phyloP scores from a whole-genome alignment of 2,888 invertebrate genomes.

The Lycia hirtaria region DNA sequence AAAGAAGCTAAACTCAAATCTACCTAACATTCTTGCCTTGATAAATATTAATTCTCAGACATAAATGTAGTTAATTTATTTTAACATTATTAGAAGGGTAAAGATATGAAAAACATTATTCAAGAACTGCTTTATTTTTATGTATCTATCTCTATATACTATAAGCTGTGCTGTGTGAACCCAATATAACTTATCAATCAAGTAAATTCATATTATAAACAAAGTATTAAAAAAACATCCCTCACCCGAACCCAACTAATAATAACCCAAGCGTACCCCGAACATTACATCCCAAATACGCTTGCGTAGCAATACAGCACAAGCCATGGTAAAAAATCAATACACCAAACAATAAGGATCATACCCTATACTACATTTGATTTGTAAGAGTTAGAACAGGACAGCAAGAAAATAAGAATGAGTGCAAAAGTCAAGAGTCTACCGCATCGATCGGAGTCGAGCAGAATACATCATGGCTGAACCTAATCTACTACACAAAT shows the following conservation, averaged over 20 bases:
- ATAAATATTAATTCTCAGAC: too few relatives aligned
- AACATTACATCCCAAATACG: slow-evolving; percentile 39
- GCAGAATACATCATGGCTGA: slow-evolving; percentile 48
- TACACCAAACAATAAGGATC: slow-evolving; percentile 76
- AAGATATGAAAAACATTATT: too few relatives aligned
- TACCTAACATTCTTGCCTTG: too few relatives aligned
- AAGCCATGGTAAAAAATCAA: slow-evolving; percentile 76
- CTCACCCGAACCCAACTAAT: not conserved
- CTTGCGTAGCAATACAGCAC: slow-evolving; percentile 52
- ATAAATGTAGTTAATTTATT: too few relatives aligned
- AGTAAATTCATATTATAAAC: too few relatives aligned
- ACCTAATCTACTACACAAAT: slow-evolving; percentile 41
- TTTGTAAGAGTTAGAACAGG: slow-evolving; percentile 69
- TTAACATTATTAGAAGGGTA: too few relatives aligned
- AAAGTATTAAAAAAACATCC: not conserved
- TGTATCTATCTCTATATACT: too few relatives aligned
- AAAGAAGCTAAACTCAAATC: too few relatives aligned
- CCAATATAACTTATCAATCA: too few relatives aligned
- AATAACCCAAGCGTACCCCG: slow-evolving; percentile 34
- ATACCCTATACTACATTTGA: slow-evolving; percentile 63
- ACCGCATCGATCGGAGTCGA: slow-evolving; percentile 75
- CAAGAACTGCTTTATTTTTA: too few relatives aligned
- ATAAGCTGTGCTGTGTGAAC: too few relatives aligned
- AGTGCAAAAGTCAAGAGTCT: slow-evolving; percentile 79
- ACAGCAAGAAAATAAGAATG: slow-evolving; percentile 69